Evolutionary conservation across 2,888 invertebrate genomes (phyloP), one percentile per base, ranked within the genome.

Genomic region (Lagria hirta): DNA sequence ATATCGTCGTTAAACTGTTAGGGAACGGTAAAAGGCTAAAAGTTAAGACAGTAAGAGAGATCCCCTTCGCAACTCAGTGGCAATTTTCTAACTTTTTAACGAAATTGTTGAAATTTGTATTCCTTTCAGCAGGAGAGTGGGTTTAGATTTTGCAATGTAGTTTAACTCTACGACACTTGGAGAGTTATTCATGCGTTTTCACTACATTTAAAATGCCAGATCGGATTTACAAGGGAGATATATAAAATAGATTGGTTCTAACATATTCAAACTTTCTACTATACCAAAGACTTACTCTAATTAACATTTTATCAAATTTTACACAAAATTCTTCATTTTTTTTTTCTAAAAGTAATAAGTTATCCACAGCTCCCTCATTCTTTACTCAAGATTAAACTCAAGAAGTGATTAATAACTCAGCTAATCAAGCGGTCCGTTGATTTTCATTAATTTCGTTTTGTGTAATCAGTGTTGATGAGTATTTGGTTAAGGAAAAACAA

Each of bases 61-160:
- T 57, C 56, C 51, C 51, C 49, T 53, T 51, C 57, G 48, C 51
- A 52, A 55, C 55, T 60, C 55, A 53, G 56, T 53, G 55, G 61
- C 60, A 61, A 60, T 63, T 64, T 62, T 58, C 55, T 55, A 65
- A 65, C 61, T 65, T 65, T 65, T 66, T 65, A 67, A 66, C 63
- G 60, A 65, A 65, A 66, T 60, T 59, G 61, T 62, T 55, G 58
- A 60, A 63, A 65, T 67, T 67, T 66, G 66, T 67, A 67, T 67
- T 65, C 67, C 62, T 60, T 54, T 54, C 60, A 56, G 61, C 57
- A 57, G 59, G 58, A 42, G 54, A 59, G 60, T 51, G 61, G 64
- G 62, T 63, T 64, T 61, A 63, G 62, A 62, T 65, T 64, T 64
- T 61, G 60, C 60, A 35, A 56, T 60, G 62, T 61, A 61, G 64